Base-by-base conservation (phyloP, 2,113 vertebrate species). In the Ailuropoda melanoleuca region DNA sequence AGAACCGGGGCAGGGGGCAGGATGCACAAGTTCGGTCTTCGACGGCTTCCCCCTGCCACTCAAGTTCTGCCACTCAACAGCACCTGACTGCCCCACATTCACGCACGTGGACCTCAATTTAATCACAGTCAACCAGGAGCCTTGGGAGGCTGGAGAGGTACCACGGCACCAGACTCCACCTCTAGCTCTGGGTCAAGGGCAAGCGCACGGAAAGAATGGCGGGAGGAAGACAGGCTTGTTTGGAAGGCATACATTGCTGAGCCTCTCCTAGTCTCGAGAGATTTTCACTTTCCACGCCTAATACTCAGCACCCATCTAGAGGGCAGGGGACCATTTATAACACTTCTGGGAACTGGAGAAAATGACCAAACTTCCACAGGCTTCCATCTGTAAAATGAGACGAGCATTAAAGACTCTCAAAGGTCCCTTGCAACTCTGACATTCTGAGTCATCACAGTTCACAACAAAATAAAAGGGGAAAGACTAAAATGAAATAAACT, bases 391-490 rank as follows among this genome's bases (percentile, higher is more conserved):
- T 37, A 90, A 94, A 93, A 55, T 34, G 37, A 97, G 82, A 91
- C 0, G 1, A 11, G 15, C 53, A 56, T 77, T 88, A 68, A 94
- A 92, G 93, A 66, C 81, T 82, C 92, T 95, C 55, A 0, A 50
- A 92, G 87, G 37, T 58, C 80, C 53, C 74, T 96, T 97, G 80
- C 84, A 77, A 72, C 50, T 60, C 86, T 88, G 72, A 70, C 56
- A 74, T 96, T 90, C 97, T 90, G 66, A 86, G 86, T 96, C 96
- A 92, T 86, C 4, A 48, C 77, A 56, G 39, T 75, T 83, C 46
- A 95, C 31, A 55, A 39, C 64, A 87, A 94, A 92, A 92, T 77
- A 21, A 91, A 96, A 88, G 11, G 77, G 14, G 7, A 46, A 34
- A 48, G 29, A 37, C 6, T 31, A 66, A 60, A 90, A 18, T 80